These are phyloP conservation scores for Phoebastria nigripes DNA, from an alignment of 2,797 vertebrate species.

Conservation along the genomic window DNA sequence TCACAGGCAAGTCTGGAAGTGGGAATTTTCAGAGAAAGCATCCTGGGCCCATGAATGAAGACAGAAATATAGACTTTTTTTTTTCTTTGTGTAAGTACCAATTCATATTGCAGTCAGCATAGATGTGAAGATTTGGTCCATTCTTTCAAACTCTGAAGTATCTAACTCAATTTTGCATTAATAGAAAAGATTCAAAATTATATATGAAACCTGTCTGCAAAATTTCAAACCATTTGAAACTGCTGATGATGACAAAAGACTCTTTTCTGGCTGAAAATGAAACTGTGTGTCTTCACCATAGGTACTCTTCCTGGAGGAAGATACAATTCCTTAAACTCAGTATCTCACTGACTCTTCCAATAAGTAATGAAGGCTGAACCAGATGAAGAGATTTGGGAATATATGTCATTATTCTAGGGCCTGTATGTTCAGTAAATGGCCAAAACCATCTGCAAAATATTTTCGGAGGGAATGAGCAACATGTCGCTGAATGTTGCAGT, in stretches of 20 bases:
- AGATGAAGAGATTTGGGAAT: neutral
- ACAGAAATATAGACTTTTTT: neutral
- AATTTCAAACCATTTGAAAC: neutral
- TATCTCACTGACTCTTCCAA: neutral
- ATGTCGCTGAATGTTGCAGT: conserved; percentile 17
- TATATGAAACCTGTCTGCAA: neutral
- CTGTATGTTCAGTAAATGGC: conserved; percentile 43
- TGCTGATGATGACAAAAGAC: neutral
- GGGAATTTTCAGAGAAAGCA: neutral
- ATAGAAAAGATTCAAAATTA: neutral
- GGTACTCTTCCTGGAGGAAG: neutral
- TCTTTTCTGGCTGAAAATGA: neutral
- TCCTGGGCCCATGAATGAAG: neutral
- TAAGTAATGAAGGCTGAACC: neutral
- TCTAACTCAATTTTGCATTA: neutral
- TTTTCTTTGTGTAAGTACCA: neutral
- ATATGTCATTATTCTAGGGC: conserved; percentile 28
- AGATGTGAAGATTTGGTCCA: neutral
- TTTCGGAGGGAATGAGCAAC: conserved; percentile 53
- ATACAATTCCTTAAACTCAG: neutral
- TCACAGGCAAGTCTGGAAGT: neutral
- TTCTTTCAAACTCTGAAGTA: neutral
- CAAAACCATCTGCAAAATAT: conserved; percentile 57
- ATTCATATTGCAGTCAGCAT: neutral
- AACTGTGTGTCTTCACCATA: neutral